phyloP scores from a whole-genome alignment of 2,113 vertebrate species.

The Amblyopsis rosae region DNA sequence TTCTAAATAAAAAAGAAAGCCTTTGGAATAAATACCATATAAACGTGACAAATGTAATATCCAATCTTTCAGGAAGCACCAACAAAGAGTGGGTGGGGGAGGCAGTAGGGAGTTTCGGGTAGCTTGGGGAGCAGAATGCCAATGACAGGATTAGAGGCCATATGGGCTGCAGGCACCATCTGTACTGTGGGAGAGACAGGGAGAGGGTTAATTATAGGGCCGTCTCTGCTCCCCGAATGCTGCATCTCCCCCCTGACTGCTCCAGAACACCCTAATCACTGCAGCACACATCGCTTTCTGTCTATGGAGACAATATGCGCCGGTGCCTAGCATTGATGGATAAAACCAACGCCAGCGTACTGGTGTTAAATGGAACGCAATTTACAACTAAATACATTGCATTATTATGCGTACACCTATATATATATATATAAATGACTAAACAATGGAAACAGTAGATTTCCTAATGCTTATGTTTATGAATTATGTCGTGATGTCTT shows the following conservation, averaged over 20 bases:
- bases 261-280: constrained; percentile 73
- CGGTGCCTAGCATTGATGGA: constrained; percentile 47
- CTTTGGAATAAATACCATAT: neutral
- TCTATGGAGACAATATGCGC: constrained; percentile 67
- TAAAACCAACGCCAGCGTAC: constrained; percentile 64
- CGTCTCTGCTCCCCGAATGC: constrained; percentile 71
- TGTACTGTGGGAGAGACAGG: constrained; percentile 79
- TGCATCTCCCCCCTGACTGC: constrained; percentile 64
- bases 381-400: constrained; percentile 4
- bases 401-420: too few relatives aligned
- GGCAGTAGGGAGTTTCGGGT: constrained; percentile 30
- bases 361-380: constrained; percentile 29
- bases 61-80: constrained; percentile 53
- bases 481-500: constrained; percentile 1
- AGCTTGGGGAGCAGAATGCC: constrained; percentile 75
- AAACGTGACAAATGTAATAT: constrained; percentile 38
- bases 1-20: constrained; percentile 4
- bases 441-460: neutral
- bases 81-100: constrained; percentile 34
- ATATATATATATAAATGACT: neutral
- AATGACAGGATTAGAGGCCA: constrained; percentile 84
- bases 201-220: constrained; percentile 85
- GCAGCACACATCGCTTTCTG: constrained; percentile 65
- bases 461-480: neutral
- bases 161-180: constrained; percentile 83